Base-by-base conservation (phyloP, 2,888 invertebrate species). In the Hesperia comma region DNA sequence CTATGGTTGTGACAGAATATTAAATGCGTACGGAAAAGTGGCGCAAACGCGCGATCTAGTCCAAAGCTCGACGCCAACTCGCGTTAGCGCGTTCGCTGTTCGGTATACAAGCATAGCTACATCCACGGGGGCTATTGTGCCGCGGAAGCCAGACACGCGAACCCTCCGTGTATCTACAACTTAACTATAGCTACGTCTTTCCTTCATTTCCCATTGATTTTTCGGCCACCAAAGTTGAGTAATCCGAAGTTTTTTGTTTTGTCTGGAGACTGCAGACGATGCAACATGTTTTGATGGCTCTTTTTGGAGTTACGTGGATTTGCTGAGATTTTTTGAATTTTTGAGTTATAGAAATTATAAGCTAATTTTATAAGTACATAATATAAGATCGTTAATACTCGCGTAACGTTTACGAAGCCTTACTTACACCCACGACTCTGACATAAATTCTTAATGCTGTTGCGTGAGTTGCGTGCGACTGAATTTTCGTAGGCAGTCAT, bases 11-110 rank as follows among this genome's bases (percentile, higher is more conserved):
- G 62, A 62, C 69, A 63, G 64, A 67, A 58, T 49, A 61, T 58
- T 61, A 60, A 61, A 61, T 56, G 75, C 78, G 81, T 80, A 83
- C 77, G 72, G 80, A 83, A 77, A 84, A 81, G 78, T 74, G 70
- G 75, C 80, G 82, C 83, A 77, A 87, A 84, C 92, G 92, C 89
- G 89, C 90, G 90, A 83, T 86, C 92, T 83, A 84, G 84, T 79
- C 89, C 79, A 85, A 84, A 83, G 92, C 90, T 84, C 84, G 85
- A 76, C 83, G 84, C 80, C 84, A 87, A 92, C 92, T 92, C 92
- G 86, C 85, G 80, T 77, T 80, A 69, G 81, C 79, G 79, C 80
- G 78, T 71, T 73, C 61, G 75, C 74, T 74, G 74, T 75, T 76
- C 76, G 73, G 78, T 75, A 80, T 79, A 85, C 80, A 85, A 68